Evolutionary conservation across 2,888 invertebrate species (phyloP).

Genomic region (Acrobeloides nanus): DNA sequence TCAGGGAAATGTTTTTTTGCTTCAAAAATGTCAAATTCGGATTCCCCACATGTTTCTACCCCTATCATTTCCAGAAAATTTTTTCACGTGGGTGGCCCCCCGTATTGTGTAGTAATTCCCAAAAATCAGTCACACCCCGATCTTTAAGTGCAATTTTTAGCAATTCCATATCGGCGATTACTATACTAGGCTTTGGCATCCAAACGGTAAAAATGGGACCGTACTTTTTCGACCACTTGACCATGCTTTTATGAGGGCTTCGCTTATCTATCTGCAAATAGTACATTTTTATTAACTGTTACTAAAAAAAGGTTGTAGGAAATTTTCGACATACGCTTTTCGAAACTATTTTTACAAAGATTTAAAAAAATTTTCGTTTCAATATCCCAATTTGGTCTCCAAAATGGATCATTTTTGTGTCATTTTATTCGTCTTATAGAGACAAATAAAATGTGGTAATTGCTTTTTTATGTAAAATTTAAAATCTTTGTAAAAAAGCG

Average conservation of each 20-base stretch:
- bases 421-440: too few species aligned
- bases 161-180: constrained; percentile 23
- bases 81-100: too few species aligned
- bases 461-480: too few species aligned
- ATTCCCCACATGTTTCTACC: background rate
- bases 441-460: too few species aligned
- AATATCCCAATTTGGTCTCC: background rate
- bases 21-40: background rate
- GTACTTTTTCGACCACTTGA: constrained; percentile 24
- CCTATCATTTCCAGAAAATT: background rate
- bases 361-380: constrained; percentile 9
- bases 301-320: background rate
- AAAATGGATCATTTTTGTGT: too few species aligned
- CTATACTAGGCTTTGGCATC: constrained; percentile 31
- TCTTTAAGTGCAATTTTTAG: constrained; percentile 14
- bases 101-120: too few species aligned
- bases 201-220: constrained; percentile 44
- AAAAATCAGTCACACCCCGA: too few species aligned
- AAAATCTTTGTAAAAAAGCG: too few species aligned
- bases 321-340: too few species aligned
- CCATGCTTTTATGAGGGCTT: constrained; percentile 22
- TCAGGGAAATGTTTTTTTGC: too few species aligned
- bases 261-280: constrained; percentile 19
- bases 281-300: background rate
- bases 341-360: too few species aligned